phyloP scores from a whole-genome alignment of 2,797 vertebrate genomes.

The Ambastaia sidthimunki region DNA sequence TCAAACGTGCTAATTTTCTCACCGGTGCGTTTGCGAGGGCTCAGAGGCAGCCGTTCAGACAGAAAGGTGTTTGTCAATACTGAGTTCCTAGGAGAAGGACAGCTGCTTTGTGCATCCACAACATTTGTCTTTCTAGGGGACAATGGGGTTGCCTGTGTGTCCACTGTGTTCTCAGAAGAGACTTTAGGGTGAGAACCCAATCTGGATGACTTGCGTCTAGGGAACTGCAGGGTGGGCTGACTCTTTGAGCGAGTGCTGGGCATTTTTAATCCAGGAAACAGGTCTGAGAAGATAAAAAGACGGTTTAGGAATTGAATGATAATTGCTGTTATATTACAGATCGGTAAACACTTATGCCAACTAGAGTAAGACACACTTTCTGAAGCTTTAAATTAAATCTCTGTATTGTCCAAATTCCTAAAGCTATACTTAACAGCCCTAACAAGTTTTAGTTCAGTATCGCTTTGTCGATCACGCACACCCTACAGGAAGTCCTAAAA shows the following conservation, averaged over 20 bases:
- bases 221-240: conserved; percentile 85
- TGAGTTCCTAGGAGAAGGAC: conserved; percentile 36
- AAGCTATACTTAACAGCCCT: too few relatives aligned
- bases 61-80: conserved; percentile 18
- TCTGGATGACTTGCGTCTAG: conserved; percentile 78
- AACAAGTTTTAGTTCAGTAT: too few relatives aligned
- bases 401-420: too few relatives aligned
- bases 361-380: neutral
- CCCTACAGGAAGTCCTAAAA: too few relatives aligned
- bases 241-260: conserved; percentile 80
- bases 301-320: neutral
- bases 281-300: neutral
- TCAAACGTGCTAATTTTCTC: conserved; percentile 19
- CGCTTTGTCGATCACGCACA: too few relatives aligned
- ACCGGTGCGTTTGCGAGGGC: conserved; percentile 92
- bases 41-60: conserved; percentile 80
- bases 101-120: neutral
- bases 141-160: neutral
- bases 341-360: neutral
- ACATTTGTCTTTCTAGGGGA: conserved; percentile 50
- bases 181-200: conserved; percentile 53
- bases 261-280: conserved; percentile 71
- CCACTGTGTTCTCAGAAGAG: neutral
- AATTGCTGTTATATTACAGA: neutral
- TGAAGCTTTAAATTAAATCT: neutral